These are phyloP conservation scores for Hoplias malabaricus DNA, from an alignment of 2,113 vertebrate genomes.

Conservation along the genomic window DNA sequence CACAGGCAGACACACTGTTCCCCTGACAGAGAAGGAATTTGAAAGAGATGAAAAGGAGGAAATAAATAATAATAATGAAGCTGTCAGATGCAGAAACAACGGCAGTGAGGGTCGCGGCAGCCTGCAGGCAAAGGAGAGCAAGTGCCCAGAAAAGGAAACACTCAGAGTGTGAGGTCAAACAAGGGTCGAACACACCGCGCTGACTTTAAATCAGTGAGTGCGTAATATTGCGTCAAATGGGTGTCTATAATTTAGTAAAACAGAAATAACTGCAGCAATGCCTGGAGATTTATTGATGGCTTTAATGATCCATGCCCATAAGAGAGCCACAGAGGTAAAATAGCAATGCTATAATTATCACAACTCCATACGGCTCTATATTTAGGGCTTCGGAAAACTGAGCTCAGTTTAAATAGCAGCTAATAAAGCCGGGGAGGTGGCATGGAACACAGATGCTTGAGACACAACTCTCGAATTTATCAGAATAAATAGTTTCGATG, in stretches of 20 bases:
- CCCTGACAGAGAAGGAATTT: slow-evolving; percentile 25
- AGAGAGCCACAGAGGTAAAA: not conserved
- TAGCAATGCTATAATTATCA: not conserved
- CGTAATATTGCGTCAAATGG: not conserved
- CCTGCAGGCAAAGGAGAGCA: slow-evolving; percentile 63
- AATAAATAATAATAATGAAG: slow-evolving; percentile 20
- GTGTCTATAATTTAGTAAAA: slow-evolving; percentile 11
- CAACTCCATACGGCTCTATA: slow-evolving; percentile 2
- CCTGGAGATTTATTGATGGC: slow-evolving; percentile 1
- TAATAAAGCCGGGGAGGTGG: no score
- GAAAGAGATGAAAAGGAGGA: slow-evolving; percentile 30
- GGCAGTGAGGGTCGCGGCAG: slow-evolving; percentile 61
- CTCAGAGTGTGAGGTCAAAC: slow-evolving; percentile 20
- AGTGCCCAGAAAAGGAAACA: slow-evolving; percentile 51
- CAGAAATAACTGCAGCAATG: slow-evolving; percentile 16
- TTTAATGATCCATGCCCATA: slow-evolving; percentile 28
- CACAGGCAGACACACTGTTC: slow-evolving; percentile 47
- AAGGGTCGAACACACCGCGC: not conserved
- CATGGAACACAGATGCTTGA: no score
- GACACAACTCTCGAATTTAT: no score
- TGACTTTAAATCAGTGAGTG: not conserved
- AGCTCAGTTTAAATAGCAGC: slow-evolving; percentile 21
- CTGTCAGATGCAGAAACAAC: slow-evolving; percentile 51
- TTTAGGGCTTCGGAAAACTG: slow-evolving; percentile 32
- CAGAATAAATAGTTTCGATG: no score